These are phyloP conservation scores for Phenganax stokvisi DNA, from an alignment of 92 coral and sea anemone genomes.

Conservation along the genomic window DNA sequence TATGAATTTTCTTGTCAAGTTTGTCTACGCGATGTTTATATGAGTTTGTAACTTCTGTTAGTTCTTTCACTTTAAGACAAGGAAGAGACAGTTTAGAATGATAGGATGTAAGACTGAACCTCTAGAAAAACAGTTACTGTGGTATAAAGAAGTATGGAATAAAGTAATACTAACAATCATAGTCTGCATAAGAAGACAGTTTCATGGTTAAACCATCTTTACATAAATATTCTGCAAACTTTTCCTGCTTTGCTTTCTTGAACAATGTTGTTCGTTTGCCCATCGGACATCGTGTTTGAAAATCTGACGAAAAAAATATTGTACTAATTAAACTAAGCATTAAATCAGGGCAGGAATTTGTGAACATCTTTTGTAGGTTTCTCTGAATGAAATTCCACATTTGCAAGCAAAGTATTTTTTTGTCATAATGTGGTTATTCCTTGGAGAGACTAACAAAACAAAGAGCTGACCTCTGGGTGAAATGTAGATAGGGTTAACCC, in stretches of 20 bases:
- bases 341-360: neutral
- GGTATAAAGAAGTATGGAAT: neutral
- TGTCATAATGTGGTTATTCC: neutral
- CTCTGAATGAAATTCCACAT: neutral
- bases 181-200: slow-evolving; percentile 70
- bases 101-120: neutral
- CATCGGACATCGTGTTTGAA: slow-evolving; percentile 84
- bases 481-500: slow-evolving; percentile 81
- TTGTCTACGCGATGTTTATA: slow-evolving; percentile 86
- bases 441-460: no score
- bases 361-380: no score
- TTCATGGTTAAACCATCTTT: slow-evolving; percentile 85
- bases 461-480: slow-evolving; percentile 68
- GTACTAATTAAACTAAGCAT: neutral
- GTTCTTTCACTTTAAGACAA: slow-evolving; percentile 62
- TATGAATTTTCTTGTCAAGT: slow-evolving; percentile 74
- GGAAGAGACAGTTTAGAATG: neutral
- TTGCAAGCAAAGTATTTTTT: neutral
- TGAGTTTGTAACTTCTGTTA: slow-evolving; percentile 70
- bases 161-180: slow-evolving; percentile 65
- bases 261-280: slow-evolving; percentile 94
- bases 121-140: neutral
- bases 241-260: slow-evolving; percentile 93
- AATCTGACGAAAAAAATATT: slow-evolving; percentile 50
- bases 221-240: slow-evolving; percentile 90